These are phyloP conservation scores for Drosophila tripunctata DNA, from an alignment of 2,888 invertebrate species.

Conservation along the genomic window DNA sequence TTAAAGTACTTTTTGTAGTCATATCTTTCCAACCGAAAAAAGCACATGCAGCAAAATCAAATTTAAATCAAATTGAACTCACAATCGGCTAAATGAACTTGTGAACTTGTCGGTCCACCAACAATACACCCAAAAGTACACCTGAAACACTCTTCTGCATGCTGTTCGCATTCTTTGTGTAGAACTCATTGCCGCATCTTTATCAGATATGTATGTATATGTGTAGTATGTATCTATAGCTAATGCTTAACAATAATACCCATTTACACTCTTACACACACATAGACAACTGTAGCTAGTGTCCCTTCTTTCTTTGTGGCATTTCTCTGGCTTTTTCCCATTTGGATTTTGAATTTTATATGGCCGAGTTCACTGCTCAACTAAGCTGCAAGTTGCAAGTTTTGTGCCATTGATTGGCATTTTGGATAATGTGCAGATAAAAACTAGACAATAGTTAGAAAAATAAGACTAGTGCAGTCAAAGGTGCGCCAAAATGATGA, in stretches of 20 bases:
- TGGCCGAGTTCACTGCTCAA: conserved; percentile 20
- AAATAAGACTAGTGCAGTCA: conserved; percentile 26
- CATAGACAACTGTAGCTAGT: not conserved
- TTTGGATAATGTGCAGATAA: conserved; percentile 46
- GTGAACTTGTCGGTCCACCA: conserved; percentile 9
- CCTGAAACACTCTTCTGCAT: conserved; percentile 32
- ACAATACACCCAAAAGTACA: not conserved
- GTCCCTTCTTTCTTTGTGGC: not conserved
- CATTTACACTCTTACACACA: not conserved
- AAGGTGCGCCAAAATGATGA: conserved; percentile 51
- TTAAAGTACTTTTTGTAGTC: conserved; percentile 37
- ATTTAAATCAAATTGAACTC: not conserved
- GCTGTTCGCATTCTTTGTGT: conserved; percentile 36
- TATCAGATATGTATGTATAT: conserved; percentile 8
- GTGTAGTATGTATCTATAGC: conserved; percentile 6
- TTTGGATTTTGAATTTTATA: conserved; percentile 24
- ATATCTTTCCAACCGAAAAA: conserved; percentile 19
- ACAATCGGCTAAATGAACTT: conserved; percentile 31
- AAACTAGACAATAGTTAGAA: conserved; percentile 33
- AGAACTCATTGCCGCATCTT: conserved; percentile 34
- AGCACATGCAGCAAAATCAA: conserved; percentile 44
- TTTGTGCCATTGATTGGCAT: conserved; percentile 63
- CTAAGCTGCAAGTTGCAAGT: conserved; percentile 27
- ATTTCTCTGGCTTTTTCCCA: not conserved
- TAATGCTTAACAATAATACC: conserved; percentile 14